Base-by-base conservation (phyloP, 2,888 invertebrate genomes). In the Arctia plantaginis region DNA sequence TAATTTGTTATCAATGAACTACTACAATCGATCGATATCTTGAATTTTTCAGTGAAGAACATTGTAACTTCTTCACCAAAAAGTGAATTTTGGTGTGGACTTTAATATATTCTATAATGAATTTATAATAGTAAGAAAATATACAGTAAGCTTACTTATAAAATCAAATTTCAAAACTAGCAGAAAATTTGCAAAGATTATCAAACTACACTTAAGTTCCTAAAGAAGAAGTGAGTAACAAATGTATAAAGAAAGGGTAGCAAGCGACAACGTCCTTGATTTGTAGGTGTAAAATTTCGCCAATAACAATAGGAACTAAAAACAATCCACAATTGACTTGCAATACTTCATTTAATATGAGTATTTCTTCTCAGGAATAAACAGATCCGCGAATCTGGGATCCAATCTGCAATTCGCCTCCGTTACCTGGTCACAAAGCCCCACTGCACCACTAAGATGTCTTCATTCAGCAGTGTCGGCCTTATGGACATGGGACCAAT, bases 341-440 rank as follows among this genome's bases (percentile, higher is more conserved):
- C 30, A 30, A 66, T 20, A 23, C 68, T 30, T 6, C 1, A 47
- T 33, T 10, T 30, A 55, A 51, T 47, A 10, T 18, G 0, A 23
- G 23, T 27, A 20, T 69, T 35, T 3, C 20, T 69, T 23, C 13
- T 12, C 84, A 96, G 96, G 0, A 95, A 96, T 71, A 91, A 96
- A 55, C 93, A 94, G 81, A 91, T 97, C 66, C 95, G 93, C 30
- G 97, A 97, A 84, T 93, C 92, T 6, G 97, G 97, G 0, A 86
- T 97, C 27, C 96, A 96, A 71, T 86, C 89, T 12, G 91, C 90
- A 0, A 76, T 91, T 3, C 86, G 86, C 51, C 85, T 81, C 10
- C 89, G 93, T 0, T 79, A 88, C 47, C 85, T 88, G 62, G 88
- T 90, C 0, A 85, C 88, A 4, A 93, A 90, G 72, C 93, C 94